Evolutionary conservation across 1,140 invertebrate species (phyloP).

Genomic region (Calycopis cecrops): DNA sequence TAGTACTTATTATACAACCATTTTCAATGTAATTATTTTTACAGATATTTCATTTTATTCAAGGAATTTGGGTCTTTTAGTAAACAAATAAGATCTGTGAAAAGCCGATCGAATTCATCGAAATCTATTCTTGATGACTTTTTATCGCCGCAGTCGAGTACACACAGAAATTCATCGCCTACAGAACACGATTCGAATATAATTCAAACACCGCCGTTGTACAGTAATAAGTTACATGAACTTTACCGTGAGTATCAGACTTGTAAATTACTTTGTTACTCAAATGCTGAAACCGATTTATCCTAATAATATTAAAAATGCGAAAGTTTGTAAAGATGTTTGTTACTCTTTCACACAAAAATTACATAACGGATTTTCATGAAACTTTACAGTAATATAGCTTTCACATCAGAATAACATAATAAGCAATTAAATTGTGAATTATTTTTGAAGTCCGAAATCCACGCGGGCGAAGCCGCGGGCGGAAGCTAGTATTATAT

Average conservation of each 20-base stretch:
- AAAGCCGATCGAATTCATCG: constrained; percentile 63
- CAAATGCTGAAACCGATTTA: too few species aligned
- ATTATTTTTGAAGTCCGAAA: too few species aligned
- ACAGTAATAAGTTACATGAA: constrained; percentile 55
- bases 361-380: too few species aligned
- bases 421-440: too few species aligned
- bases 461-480: too few species aligned
- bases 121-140: constrained; percentile 63
- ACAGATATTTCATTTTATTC: constrained; percentile 75
- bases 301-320: too few species aligned
- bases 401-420: too few species aligned
- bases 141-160: constrained; percentile 32
- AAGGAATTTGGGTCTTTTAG: constrained; percentile 74
- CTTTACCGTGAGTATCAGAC: constrained; percentile 47
- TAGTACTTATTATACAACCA: neutral
- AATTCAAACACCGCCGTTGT: constrained; percentile 31
- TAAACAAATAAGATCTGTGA: constrained; percentile 66
- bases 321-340: too few species aligned
- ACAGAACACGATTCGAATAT: constrained; percentile 42
- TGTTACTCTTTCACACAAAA: too few species aligned
- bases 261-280: neutral
- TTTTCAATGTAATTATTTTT: constrained; percentile 32
- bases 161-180: constrained; percentile 37
- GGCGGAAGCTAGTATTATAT: too few species aligned
- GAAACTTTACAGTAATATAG: too few species aligned